These are phyloP conservation scores for Andinoacara biseriatus DNA, from an alignment of 2,113 vertebrate genomes.

Conservation along the genomic window DNA sequence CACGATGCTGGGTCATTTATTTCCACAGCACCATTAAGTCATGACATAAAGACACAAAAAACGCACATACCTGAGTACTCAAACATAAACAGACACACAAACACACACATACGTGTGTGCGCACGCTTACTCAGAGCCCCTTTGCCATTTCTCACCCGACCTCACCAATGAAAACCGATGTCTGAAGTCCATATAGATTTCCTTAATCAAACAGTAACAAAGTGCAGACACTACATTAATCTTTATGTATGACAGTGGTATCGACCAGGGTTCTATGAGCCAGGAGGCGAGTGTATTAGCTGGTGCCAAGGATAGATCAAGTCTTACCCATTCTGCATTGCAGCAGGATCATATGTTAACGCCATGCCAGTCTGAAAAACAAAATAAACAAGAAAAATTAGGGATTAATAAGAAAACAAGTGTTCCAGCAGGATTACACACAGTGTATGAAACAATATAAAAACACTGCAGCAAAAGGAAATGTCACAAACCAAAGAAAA, in stretches of 20 bases:
- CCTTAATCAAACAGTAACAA: constrained; percentile 69
- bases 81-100: neutral
- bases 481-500: neutral
- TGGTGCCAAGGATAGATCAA: constrained; percentile 50
- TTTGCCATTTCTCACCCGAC: constrained; percentile 27
- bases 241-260: constrained; percentile 69
- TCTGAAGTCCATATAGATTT: constrained; percentile 53
- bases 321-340: constrained; percentile 97
- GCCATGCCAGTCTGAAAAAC: constrained; percentile 92
- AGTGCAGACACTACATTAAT: constrained; percentile 71
- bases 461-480: neutral
- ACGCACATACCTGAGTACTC: constrained; percentile 10
- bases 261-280: constrained; percentile 53
- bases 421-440: neutral
- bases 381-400: constrained; percentile 55
- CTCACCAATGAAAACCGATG: constrained; percentile 40
- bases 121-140: neutral
- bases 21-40: constrained; percentile 63
- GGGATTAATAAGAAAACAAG: constrained; percentile 11
- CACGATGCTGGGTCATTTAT: constrained; percentile 52
- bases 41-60: constrained; percentile 42
- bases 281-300: constrained; percentile 60
- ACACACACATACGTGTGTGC: neutral
- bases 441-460: neutral
- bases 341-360: constrained; percentile 94